Conservation (phyloP, 2,113 vertebrate genomes). For the Muscicapa adusta region DNA sequence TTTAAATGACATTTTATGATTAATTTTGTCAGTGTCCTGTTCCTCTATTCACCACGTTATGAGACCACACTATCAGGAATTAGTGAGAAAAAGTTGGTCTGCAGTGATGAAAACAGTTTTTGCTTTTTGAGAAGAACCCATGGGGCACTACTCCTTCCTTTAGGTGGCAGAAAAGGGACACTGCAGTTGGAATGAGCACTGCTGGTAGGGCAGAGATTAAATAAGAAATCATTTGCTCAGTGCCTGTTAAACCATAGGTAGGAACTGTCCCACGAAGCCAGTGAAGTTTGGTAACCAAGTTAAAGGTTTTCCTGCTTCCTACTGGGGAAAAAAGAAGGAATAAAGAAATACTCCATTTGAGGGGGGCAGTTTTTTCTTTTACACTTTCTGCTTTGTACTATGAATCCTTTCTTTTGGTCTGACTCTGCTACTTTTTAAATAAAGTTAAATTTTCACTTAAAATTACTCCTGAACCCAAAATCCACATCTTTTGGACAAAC, state of each 20-base stretch:
- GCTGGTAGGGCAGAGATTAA: neutral
- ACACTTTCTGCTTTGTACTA: neutral
- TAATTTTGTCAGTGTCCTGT: neutral
- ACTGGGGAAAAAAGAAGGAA: neutral
- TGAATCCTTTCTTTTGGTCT: neutral
- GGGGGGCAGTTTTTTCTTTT: neutral
- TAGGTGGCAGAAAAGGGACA: slow-evolving; percentile 43
- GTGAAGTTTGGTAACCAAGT: neutral
- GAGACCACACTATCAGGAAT: fast-evolving
- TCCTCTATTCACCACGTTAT: neutral
- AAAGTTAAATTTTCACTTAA: neutral
- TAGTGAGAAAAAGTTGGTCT: neutral
- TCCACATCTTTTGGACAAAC: neutral
- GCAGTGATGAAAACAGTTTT: neutral
- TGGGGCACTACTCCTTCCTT: neutral
- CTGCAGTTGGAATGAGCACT: neutral
- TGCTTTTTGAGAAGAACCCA: neutral
- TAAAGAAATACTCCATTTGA: neutral
- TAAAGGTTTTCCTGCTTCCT: neutral
- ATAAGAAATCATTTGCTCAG: neutral
- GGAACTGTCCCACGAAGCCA: neutral
- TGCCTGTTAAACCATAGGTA: neutral
- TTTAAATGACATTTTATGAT: neutral
- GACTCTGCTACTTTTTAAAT: neutral
- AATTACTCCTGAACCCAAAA: neutral